A percentile compares a stretch with the other conserved stretches of the same genome.
These are phyloP conservation scores for Halcyon senegalensis DNA, from an alignment of 2,113 vertebrate genomes.

Conservation along the genomic window DNA sequence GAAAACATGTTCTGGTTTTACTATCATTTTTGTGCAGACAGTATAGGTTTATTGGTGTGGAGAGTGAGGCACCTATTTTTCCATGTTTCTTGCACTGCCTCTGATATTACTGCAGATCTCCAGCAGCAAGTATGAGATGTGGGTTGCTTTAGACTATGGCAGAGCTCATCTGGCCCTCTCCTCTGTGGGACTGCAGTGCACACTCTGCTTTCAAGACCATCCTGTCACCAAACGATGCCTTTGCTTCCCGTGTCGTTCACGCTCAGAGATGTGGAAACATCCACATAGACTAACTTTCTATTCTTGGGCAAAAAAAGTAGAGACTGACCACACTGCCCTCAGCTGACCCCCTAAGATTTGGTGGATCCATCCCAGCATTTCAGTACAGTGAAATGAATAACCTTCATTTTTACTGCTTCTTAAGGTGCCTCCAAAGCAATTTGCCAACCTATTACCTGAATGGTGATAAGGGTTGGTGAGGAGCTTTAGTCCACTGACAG, in stretches of 20 bases:
- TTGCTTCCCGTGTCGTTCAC: not conserved
- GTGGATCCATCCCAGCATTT: not conserved
- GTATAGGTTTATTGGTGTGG: not conserved
- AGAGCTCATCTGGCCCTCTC: not conserved
- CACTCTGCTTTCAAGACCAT: not conserved
- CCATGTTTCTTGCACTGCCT: not conserved
- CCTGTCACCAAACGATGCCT: not conserved
- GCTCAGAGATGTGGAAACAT: not conserved
- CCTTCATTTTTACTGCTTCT: not conserved
- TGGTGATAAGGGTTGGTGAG: not conserved
- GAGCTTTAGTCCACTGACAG: not conserved
- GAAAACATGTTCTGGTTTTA: not conserved
- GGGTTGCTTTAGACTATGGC: not conserved
- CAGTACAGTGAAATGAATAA: not conserved
- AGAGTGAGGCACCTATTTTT: not conserved
- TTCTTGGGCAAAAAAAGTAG: not conserved
- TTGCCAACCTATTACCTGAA: not conserved
- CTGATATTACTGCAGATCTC: not conserved
- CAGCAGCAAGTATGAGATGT: not conserved
- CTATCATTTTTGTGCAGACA: not conserved
- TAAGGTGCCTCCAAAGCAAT: not conserved
- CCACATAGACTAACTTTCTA: rapidly evolving
- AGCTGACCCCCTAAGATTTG: not conserved
- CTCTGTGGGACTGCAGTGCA: not conserved
- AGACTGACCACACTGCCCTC: not conserved